Conservation (phyloP, 2,797 vertebrate species). For the Amazona finschi region DNA sequence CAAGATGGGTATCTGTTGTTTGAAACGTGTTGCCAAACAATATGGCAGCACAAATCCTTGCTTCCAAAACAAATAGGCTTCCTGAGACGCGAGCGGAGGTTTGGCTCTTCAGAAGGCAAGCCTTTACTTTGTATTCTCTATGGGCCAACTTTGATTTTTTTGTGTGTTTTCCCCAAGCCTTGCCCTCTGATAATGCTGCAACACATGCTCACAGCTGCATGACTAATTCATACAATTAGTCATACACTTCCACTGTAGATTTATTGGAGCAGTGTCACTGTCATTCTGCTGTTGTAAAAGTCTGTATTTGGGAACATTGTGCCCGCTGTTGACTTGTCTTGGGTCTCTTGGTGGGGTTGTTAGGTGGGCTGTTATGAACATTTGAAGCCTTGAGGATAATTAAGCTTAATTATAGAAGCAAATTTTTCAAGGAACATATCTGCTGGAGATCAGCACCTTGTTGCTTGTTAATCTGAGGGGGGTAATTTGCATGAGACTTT, state of each 20-base stretch:
- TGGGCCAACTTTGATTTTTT: background rate
- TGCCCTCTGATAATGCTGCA: background rate
- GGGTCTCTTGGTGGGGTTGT: background rate
- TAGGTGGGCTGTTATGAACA: background rate
- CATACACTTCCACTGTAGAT: background rate
- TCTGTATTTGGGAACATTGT: background rate
- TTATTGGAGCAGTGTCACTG: background rate
- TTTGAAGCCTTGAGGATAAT: background rate
- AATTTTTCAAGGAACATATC: background rate
- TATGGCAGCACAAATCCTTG: background rate
- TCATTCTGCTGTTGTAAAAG: background rate
- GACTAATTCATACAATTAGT: conserved; percentile 34
- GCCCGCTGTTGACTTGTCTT: background rate
- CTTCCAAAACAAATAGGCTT: background rate
- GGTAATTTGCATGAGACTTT: background rate
- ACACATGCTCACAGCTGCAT: conserved; percentile 8
- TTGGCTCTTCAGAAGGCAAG: background rate
- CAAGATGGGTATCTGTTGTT: conserved; percentile 19
- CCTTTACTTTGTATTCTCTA: background rate
- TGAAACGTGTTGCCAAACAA: background rate
- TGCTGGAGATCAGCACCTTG: background rate
- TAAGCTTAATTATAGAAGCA: background rate
- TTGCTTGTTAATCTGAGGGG: background rate
- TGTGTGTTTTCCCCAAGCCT: background rate
- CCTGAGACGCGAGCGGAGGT: background rate